Conservation (phyloP, 1,140 invertebrate genomes). For the Hormaphis cornu region DNA sequence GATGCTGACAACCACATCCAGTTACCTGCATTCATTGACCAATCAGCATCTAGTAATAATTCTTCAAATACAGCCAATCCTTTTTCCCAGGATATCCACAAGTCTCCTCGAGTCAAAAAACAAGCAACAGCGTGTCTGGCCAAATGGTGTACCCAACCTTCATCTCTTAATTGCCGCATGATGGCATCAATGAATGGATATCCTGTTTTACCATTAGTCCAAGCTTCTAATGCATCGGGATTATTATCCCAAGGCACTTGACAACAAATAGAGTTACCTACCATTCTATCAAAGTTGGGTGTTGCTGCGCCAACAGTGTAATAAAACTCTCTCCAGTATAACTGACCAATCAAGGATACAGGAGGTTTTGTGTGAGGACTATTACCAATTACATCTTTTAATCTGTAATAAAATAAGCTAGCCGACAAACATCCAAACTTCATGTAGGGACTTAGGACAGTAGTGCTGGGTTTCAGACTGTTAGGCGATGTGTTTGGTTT, state of each 20-base stretch:
- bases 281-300: constrained; percentile 62
- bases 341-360: constrained; percentile 54
- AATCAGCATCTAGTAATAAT: constrained; percentile 62
- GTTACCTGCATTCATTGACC: constrained; percentile 68
- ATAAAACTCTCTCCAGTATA: constrained; percentile 69
- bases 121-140: constrained; percentile 64
- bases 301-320: constrained; percentile 60
- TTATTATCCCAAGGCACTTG: constrained; percentile 64
- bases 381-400: constrained; percentile 49
- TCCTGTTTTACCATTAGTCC: constrained; percentile 59
- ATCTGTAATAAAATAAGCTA: constrained; percentile 53
- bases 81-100: constrained; percentile 56
- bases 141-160: constrained; percentile 69
- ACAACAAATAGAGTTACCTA: constrained; percentile 57
- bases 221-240: constrained; percentile 52
- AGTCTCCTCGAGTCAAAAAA: constrained; percentile 55
- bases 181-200: constrained; percentile 74
- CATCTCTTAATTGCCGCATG: constrained; percentile 60
- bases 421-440: constrained; percentile 64
- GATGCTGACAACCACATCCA: constrained; percentile 72
- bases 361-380: constrained; percentile 50
- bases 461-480: constrained; percentile 60
- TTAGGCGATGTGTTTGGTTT: constrained; percentile 64
- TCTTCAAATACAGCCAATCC: constrained; percentile 59
- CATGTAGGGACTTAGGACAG: constrained; percentile 62